Percentiles rank a stretch among this genome's conserved stretches.
Evolutionary conservation across 2,888 invertebrate genomes (phyloP).

Genomic region (Erebia palarica): DNA sequence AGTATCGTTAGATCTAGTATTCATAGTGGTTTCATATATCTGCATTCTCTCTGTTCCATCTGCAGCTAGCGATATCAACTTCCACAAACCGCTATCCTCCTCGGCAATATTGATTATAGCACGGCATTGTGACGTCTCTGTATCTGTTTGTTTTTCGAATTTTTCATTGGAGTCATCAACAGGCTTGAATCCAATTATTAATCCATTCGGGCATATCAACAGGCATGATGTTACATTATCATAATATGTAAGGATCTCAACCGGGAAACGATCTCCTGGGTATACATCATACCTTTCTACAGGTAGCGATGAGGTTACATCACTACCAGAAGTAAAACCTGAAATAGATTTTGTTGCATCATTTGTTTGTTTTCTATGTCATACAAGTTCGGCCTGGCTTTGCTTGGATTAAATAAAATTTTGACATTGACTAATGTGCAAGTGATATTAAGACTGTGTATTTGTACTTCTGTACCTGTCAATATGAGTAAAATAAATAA

Average conservation of each 20-base stretch:
- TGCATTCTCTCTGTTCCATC: constrained; percentile 17
- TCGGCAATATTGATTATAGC: constrained; percentile 39
- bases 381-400: no score
- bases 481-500: no score
- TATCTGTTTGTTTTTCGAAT: constrained; percentile 31
- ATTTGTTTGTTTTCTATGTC: background rate
- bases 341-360: constrained; percentile 34
- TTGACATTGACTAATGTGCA: no score
- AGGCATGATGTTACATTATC: constrained; percentile 41
- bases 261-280: constrained; percentile 39
- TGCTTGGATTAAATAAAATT: no score
- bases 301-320: constrained; percentile 10
- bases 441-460: no score
- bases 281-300: constrained; percentile 10
- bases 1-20: background rate
- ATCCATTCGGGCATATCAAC: constrained; percentile 40
- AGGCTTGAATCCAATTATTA: constrained; percentile 45
- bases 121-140: constrained; percentile 34
- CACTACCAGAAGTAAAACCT: constrained; percentile 18
- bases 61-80: constrained; percentile 32
- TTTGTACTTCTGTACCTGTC: no score
- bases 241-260: constrained; percentile 31
- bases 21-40: constrained; percentile 40
- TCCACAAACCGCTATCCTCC: constrained; percentile 48
- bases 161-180: constrained; percentile 42